Base-by-base conservation (phyloP, 2,797 vertebrate species). In the Eidolon dupreanum region DNA sequence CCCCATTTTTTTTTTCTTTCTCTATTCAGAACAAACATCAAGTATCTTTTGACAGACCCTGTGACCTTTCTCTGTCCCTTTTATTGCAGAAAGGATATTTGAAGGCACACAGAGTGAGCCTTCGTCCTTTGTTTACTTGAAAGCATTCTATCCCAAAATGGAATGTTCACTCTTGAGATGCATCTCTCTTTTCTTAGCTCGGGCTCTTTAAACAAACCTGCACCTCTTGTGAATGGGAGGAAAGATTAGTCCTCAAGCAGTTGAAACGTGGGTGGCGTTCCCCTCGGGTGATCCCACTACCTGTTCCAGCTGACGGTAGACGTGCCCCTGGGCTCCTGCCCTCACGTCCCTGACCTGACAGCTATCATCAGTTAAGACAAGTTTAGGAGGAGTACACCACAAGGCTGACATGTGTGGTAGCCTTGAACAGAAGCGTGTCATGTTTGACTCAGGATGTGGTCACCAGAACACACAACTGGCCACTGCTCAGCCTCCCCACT, bases 391-490 rank as follows among this genome's bases (percentile, higher is more conserved):
- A 12, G 24, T 36, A 2, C 17, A 1, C 12, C 0, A 0, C 20
- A 8, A 20, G 17, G 49, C 55, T 31, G 24, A 5, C 6, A 22
- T 11, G 22, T n/a, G 26, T 4, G 0, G 7, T 19, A 7, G 55
- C 81, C 15, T 0, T 20, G 6, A 3, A 85, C 83, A 61, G 41
- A 46, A 49, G 20, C 0, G 0, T 4, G 9, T 8, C 13, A 0
- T 2, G 12, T 43, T 22, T 31, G 55, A 19, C 59, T 51, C n/a
- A 5, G 7, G 13, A n/a, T 2, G 7, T 11, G 0, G 1, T 16
- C 5, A 5, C n/a, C 61, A 6, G 51, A 5, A 13, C 7, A 0
- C 17, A 4, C 19, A 28, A 33, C 75, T 7, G 33, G 46, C 61
- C 7, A 0, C 16, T 41, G 7, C 90, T 10, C 31, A 12, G 57